These are phyloP conservation scores for Esox masquinongy DNA, from an alignment of 2,797 vertebrate species.

Conservation along the genomic window DNA sequence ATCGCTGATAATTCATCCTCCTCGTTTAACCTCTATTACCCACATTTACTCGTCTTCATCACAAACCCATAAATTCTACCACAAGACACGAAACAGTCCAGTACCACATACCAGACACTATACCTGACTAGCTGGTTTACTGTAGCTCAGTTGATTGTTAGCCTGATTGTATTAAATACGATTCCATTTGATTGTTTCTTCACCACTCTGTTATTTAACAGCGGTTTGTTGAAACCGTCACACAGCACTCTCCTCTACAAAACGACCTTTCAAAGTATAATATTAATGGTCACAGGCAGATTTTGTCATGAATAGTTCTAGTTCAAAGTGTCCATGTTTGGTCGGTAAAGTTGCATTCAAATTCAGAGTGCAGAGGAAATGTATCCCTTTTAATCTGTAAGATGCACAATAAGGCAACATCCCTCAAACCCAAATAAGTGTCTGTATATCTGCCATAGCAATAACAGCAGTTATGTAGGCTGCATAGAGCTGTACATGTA, in stretches of 20 bases:
- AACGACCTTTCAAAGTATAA: neutral
- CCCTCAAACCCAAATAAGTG: neutral
- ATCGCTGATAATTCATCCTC: slow-evolving; percentile 37
- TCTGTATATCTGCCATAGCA: slow-evolving; percentile 51
- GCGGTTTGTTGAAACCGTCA: slow-evolving; percentile 1
- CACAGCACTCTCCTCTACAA: neutral
- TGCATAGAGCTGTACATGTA: too few relatives aligned
- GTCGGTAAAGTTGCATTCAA: neutral
- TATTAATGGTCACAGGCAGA: neutral
- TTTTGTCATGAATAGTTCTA: neutral
- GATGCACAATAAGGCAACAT: neutral
- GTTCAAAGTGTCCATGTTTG: too few relatives aligned
- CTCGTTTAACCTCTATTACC: slow-evolving; percentile 2
- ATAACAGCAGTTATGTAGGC: slow-evolving; percentile 40
- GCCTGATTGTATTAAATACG: slow-evolving; percentile 22
- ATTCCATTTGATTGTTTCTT: slow-evolving; percentile 18
- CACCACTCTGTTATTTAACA: slow-evolving; percentile 30
- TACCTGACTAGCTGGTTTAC: neutral
- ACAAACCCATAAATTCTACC: neutral
- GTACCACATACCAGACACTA: neutral
- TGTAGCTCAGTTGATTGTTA: slow-evolving; percentile 14
- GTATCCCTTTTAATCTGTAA: neutral
- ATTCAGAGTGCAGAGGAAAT: neutral
- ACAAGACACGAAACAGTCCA: slow-evolving; percentile 20
- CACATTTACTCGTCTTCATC: neutral